Evolutionary conservation across 35 echinoderm and acorn worm genomes (phyloP), one percentile per base, ranked within the genome.

Genomic region (Lytechinus pictus): DNA sequence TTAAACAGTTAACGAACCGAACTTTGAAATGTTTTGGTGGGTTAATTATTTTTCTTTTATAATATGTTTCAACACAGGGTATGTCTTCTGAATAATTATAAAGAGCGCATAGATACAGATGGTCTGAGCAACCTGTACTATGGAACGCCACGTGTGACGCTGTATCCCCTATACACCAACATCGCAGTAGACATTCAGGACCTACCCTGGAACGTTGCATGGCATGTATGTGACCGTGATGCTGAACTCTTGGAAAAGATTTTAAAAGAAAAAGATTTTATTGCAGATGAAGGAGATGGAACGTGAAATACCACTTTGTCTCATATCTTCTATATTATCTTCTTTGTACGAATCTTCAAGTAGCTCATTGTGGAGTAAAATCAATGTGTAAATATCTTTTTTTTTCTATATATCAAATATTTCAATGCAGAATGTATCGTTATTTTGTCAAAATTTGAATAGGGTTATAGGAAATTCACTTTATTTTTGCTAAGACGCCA

Each of bases 101-200:
- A 28, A 14, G 94, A 98, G 91, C 95, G 97, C 92, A 52, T 97
- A 16, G 54, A 61, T 9, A 96, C 96, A 53, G 97, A 98, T 52
- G 97, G 97, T 6, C 96, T 98, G 9, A 92, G 72, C 27, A 98
- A 98, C 89, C 57, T 98, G 16, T 86, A 94, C 54, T 98, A 98
- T 54, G 52, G 55, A 9, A 96, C 57, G 27, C 94, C 88, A 9
- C 53, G 52, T 9, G 96, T 98, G n/a, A 89, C 55, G 9, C 61
- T 98, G 52, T 33, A 58, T 8, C 97, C 97, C 1, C 92, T 98
- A 4, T 98, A 98, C 21, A 98, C 95, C 10, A 98, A 97, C 66
- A 97, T 98, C 21, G 95, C 96, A 19, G 97, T 97, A 1, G 88
- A 98, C 28, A 98, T 98, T 9, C 92, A 54, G 28, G 53, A 95